Conservation (phyloP, 2,888 invertebrate genomes). For the Eurytoma californica region DNA sequence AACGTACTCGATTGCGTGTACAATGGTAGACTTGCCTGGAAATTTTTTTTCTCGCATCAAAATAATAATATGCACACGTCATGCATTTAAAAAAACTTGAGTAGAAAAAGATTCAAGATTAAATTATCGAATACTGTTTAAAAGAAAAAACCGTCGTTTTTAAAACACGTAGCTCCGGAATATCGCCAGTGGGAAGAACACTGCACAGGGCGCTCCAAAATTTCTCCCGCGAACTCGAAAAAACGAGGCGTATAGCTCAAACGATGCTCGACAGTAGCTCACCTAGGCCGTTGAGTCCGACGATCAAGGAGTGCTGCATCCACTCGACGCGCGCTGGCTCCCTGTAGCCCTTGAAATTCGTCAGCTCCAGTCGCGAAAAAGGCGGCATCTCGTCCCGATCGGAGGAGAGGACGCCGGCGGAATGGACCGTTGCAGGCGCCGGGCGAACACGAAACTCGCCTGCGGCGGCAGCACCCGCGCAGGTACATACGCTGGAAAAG, state of each 20-base stretch:
- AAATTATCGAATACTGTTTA: too few species aligned
- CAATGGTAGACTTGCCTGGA: constrained; percentile 97
- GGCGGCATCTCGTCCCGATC: constrained; percentile 2
- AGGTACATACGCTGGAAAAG: too few species aligned
- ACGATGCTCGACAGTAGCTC: constrained; percentile 60
- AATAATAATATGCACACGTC: neutral
- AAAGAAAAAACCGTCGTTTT: too few species aligned
- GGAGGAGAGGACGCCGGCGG: neutral
- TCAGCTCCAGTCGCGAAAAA: constrained; percentile 82
- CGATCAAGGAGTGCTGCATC: constrained; percentile 94
- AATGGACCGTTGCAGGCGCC: neutral
- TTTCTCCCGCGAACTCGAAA: neutral
- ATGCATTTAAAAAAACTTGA: too few species aligned
- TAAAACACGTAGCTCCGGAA: too few species aligned
- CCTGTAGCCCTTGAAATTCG: constrained; percentile 99
- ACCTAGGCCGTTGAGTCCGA: constrained; percentile 99
- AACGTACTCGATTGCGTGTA: constrained; percentile 99
- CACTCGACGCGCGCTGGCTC: constrained; percentile 92
- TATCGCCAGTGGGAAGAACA: too few species aligned
- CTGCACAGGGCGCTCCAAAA: neutral
- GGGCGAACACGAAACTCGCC: too few species aligned
- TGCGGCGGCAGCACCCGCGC: too few species aligned
- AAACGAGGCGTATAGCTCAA: neutral
- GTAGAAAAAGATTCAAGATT: too few species aligned
- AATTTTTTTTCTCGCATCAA: neutral